Base-by-base conservation (phyloP, 2,113 vertebrate species). In the Chascanopsetta lugubris region DNA sequence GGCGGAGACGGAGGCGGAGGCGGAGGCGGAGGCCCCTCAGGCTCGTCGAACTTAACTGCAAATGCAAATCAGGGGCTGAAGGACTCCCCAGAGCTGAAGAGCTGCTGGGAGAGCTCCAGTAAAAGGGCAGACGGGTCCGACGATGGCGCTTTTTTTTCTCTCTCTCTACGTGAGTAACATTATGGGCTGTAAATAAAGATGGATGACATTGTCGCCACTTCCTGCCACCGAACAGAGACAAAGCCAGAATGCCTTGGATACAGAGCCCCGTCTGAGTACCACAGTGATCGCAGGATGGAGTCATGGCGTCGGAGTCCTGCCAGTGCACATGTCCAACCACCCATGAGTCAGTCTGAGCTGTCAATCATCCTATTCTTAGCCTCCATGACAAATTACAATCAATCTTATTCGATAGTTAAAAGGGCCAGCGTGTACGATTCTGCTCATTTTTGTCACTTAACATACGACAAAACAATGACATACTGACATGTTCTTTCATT, bases 21-120 rank as follows among this genome's bases (percentile, higher is more conserved):
- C n/a, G n/a, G n/a, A n/a, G n/a, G n/a, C n/a, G n/a, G n/a, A n/a
- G n/a, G n/a, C n/a, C n/a, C 24, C 50, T 70, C 64, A 58, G 64
- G 68, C 48, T 57, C 36, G 54, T 54, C 80, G 51, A 75, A 82
- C 56, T 69, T 74, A 40, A 34, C 6, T 9, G 40, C 21, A 56
- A 80, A 81, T 83, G 59, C 40, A 78, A 84, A 85, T 77, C 48
- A 4, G n/a, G 51, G 24, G 57, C 48, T 75, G 65, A 9, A 71
- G 77, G 61, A 68, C 46, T 66, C 58, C 46, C 34, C 15, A 51
- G 30, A 76, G 72, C 55, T 74, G 47, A 62, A 72, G 60, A 74
- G 65, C 72, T 59, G 34, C 48, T 71, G 53, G 51, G 32, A 57
- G 74, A 69, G 49, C 32, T 51, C 15, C 54, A 75, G 53, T 11